Percentiles rank a stretch among this genome's conserved stretches.
Evolutionary conservation across 2,797 vertebrate species (phyloP).

Genomic region (Arctocebus calabarensis): DNA sequence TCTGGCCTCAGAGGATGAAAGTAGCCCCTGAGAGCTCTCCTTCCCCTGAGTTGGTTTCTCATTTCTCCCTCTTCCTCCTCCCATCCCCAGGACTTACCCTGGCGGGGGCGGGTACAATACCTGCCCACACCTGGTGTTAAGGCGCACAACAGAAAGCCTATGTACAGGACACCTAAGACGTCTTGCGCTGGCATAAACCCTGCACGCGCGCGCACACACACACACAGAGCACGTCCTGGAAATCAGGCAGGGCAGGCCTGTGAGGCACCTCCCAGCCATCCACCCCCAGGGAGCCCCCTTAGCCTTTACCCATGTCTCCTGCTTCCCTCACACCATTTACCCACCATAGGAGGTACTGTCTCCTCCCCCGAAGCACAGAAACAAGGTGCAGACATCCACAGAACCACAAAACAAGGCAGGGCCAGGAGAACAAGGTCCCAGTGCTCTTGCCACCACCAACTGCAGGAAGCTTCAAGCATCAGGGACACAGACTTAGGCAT

Average conservation of each 20-base stretch:
- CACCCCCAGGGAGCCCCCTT: background rate
- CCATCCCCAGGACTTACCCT: background rate
- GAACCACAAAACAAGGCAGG: background rate
- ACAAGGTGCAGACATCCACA: fast-evolving
- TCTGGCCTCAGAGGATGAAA: background rate
- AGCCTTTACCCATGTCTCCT: fast-evolving
- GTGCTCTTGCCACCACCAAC: background rate
- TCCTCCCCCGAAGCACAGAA: background rate
- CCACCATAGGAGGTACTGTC: fast-evolving
- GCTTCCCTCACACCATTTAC: background rate
- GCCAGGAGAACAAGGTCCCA: no score
- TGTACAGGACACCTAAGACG: fast-evolving
- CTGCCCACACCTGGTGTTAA: background rate
- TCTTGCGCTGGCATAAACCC: background rate
- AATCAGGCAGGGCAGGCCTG: background rate
- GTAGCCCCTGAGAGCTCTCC: background rate
- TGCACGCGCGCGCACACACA: no score
- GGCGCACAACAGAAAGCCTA: background rate
- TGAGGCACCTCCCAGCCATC: fast-evolving
- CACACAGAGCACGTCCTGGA: background rate
- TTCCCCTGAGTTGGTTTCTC: fast-evolving
- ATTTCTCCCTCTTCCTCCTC: background rate
- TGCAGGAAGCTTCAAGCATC: background rate
- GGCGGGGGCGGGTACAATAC: background rate
- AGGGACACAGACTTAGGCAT: background rate